Base-by-base conservation (phyloP, 2,113 vertebrate genomes). In the Egretta garzetta region DNA sequence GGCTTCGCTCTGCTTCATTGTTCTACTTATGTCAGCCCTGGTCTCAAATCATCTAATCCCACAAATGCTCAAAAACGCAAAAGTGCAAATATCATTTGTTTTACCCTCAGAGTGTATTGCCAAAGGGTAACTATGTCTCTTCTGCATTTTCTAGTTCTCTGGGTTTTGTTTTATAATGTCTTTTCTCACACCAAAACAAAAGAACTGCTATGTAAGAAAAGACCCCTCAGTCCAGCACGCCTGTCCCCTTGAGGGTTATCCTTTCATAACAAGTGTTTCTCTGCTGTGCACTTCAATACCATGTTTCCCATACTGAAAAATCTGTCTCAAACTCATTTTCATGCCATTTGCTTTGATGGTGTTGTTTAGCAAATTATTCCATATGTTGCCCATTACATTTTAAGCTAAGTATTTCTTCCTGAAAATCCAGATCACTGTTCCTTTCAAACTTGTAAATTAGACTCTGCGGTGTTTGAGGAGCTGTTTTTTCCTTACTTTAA, bases 331-430 rank as follows among this genome's bases (percentile, higher is more conserved):
- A 86, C 59, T 88, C 2, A 8, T 91, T 93, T 80, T 77, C 94
- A 93, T 93, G 77, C 76, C 74, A 60, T 68, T 90, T 89, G 53
- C 80, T 83, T 90, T 80, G 84, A 91, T 87, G 68, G 52, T 52
- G 82, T 94, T 96, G 96, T 88, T 95, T 75, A 93, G 73, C 52
- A 93, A 94, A 97, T 97, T 76, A 96, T 93, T 95, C 92, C 82
- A 76, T 66, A 89, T 85, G 86, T 96, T 96, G 88, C 67, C 88
- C 86, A 95, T 95, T 97, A 82, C 71, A 89, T 64, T 68, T 85
- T 73, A 86, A 84, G 43, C 80, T 33, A 93, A 55, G 68, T 50
- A 90, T 92, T 94, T 86, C 49, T 76, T 92, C 80, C 62, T 75
- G 63, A 82, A 94, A 86, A 94, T 66, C 88, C 66, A 47, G 60